phyloP scores from a whole-genome alignment of 2,888 invertebrate species.

The Boloria euphrosyne region DNA sequence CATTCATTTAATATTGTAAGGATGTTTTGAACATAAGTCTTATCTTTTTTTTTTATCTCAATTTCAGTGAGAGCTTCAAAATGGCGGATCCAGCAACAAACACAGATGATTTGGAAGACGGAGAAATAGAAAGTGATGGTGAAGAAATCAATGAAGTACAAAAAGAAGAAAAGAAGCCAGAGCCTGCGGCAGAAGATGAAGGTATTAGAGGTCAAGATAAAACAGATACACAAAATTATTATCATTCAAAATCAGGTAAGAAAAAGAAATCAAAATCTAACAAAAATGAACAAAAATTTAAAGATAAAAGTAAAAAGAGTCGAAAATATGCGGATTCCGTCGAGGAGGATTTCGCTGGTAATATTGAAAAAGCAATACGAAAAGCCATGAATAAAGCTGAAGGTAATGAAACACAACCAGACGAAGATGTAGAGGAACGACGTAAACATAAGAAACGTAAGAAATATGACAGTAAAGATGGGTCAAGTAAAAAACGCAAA shows the following conservation, averaged over 20 bases:
- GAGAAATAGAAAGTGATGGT: slow-evolving; percentile 89
- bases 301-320: slow-evolving; percentile 78
- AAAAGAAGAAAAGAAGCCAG: slow-evolving; percentile 55
- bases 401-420: slow-evolving; percentile 65
- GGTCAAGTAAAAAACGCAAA: slow-evolving; percentile 82
- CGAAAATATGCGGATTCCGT: slow-evolving; percentile 66
- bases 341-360: slow-evolving; percentile 90
- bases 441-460: slow-evolving; percentile 82
- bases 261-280: slow-evolving; percentile 77
- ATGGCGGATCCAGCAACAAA: slow-evolving; percentile 62
- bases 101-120: slow-evolving; percentile 90
- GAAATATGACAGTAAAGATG: slow-evolving; percentile 82
- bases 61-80: slow-evolving; percentile 67
- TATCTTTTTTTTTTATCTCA: slow-evolving; percentile 42
- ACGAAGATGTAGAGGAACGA: slow-evolving; percentile 76
- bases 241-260: slow-evolving; percentile 75
- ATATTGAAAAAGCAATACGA: slow-evolving; percentile 89
- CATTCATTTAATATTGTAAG: no score
- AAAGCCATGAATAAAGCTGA: slow-evolving; percentile 88
- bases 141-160: slow-evolving; percentile 62
- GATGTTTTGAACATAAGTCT: neutral
- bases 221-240: slow-evolving; percentile 58
- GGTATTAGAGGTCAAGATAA: slow-evolving; percentile 44
- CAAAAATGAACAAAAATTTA: slow-evolving; percentile 74
- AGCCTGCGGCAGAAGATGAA: slow-evolving; percentile 39